These are phyloP conservation scores for Petrosia ficiformis DNA, from an alignment of 37 sponge, comb jelly and placozoan species.

Conservation along the genomic window DNA sequence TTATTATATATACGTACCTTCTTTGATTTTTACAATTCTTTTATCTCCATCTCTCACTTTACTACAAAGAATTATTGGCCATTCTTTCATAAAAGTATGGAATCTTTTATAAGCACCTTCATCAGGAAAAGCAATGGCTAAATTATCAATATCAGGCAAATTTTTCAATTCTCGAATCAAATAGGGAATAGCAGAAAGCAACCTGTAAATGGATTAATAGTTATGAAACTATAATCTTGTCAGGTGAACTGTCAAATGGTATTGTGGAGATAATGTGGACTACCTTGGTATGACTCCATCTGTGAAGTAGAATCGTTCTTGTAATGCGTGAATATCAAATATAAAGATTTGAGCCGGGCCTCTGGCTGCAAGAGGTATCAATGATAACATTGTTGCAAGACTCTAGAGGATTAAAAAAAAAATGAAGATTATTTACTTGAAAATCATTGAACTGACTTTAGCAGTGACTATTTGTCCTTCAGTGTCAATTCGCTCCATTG, in stretches of 20 bases:
- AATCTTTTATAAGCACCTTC: conserved; percentile 88
- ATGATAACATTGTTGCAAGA: conserved; percentile 80
- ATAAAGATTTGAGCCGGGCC: conserved; percentile 91
- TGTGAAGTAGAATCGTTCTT: conserved; percentile 92
- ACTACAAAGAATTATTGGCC: conserved; percentile 76
- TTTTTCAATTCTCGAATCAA: conserved; percentile 38
- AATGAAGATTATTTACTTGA: not conserved
- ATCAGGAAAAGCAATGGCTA: conserved; percentile 85
- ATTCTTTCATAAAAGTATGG: conserved; percentile 29
- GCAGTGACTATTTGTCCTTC: conserved; percentile 91
- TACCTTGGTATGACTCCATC: conserved; percentile 87
- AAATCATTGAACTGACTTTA: conserved; percentile 34
- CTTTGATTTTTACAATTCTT: conserved; percentile 73
- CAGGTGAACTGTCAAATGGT: too few relatives aligned
- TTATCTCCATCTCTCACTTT: conserved; percentile 79
- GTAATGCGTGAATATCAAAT: conserved; percentile 92
- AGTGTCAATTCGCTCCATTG: conserved; percentile 90
- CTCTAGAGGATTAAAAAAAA: conserved; percentile 40
- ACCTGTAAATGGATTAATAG: conserved; percentile 7
- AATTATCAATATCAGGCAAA: conserved; percentile 31
- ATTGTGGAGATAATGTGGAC: too few relatives aligned
- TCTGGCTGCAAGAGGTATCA: conserved; percentile 80
- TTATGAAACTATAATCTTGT: not conserved
- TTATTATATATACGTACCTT: conserved; percentile 49
- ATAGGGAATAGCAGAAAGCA: conserved; percentile 79